These are phyloP conservation scores for Dynastes tityus DNA, from an alignment of 2,888 invertebrate species.

Conservation along the genomic window DNA sequence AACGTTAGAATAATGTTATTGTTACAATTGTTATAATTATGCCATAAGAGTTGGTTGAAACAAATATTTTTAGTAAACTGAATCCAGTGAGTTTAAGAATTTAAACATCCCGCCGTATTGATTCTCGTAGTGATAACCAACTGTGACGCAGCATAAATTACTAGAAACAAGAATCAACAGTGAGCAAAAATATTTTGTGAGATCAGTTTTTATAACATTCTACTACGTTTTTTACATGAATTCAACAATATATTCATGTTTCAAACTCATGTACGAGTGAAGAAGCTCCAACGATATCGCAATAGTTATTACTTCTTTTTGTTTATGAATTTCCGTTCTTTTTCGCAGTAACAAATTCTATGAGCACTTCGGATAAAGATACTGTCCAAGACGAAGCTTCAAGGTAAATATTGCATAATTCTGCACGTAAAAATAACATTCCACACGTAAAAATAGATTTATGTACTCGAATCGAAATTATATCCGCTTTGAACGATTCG, in stretches of 20 bases:
- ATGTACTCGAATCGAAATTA: constrained; percentile 30
- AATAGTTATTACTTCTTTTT: constrained; percentile 34
- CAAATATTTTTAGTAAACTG: too few species aligned
- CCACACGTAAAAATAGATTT: constrained; percentile 51
- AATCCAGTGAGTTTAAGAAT: background rate
- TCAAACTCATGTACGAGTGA: constrained; percentile 40
- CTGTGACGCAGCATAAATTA: constrained; percentile 38
- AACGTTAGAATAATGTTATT: too few species aligned
- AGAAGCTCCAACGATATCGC: constrained; percentile 5
- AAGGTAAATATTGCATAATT: constrained; percentile 66
- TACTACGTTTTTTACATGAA: constrained; percentile 35
- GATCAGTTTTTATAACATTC: constrained; percentile 25
- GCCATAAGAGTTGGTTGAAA: background rate
- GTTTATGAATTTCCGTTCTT: constrained; percentile 49
- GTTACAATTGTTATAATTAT: background rate
- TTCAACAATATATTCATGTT: constrained; percentile 41
- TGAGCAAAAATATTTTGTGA: constrained; percentile 43
- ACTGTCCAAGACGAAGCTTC: constrained; percentile 72
- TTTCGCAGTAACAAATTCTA: constrained; percentile 63
- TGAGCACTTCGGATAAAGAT: constrained; percentile 70
- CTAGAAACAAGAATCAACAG: constrained; percentile 45
- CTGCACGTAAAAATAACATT: constrained; percentile 44
- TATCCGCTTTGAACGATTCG: constrained; percentile 7
- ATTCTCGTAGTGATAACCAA: constrained; percentile 25
- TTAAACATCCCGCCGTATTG: constrained; percentile 31